Conservation (phyloP, 2,888 invertebrate genomes). For the Tigriopus californicus region DNA sequence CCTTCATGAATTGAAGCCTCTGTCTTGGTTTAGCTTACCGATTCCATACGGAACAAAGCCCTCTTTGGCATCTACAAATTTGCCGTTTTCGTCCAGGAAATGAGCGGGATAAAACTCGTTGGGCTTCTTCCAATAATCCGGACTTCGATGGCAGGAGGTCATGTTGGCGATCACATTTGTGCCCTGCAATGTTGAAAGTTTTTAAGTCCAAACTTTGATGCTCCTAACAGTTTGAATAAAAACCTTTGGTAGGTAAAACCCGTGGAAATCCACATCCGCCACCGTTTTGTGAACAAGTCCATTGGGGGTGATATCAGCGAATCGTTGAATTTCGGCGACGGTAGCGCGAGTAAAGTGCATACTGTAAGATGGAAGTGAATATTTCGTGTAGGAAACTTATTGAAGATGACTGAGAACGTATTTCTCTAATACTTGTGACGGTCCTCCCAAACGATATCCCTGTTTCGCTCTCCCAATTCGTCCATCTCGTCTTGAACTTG, state of each 20-base stretch:
- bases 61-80: slow-evolving; percentile 1
- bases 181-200: background rate
- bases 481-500: slow-evolving; percentile 13
- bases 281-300: background rate
- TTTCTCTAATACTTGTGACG: background rate
- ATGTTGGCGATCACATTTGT: slow-evolving; percentile 7
- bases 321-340: slow-evolving; percentile 5
- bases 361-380: too few relatives aligned
- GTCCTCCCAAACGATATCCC: background rate
- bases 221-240: background rate
- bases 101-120: slow-evolving; percentile 5
- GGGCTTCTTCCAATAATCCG: slow-evolving; percentile 4
- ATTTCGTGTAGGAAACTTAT: too few relatives aligned
- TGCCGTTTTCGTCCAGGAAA: slow-evolving; percentile 4
- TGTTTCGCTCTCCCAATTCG: background rate
- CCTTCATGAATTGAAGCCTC: background rate
- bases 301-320: slow-evolving; percentile 10
- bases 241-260: background rate
- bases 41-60: slow-evolving; percentile 10
- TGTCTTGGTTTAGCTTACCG: background rate
- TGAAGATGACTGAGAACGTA: too few relatives aligned
- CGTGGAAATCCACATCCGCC: background rate
- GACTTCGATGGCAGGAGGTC: slow-evolving; percentile 2
- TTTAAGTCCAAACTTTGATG: background rate
- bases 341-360: slow-evolving; percentile 11